Evolutionary conservation across 2,888 invertebrate species (phyloP).

Genomic region (Nycteola revayana): DNA sequence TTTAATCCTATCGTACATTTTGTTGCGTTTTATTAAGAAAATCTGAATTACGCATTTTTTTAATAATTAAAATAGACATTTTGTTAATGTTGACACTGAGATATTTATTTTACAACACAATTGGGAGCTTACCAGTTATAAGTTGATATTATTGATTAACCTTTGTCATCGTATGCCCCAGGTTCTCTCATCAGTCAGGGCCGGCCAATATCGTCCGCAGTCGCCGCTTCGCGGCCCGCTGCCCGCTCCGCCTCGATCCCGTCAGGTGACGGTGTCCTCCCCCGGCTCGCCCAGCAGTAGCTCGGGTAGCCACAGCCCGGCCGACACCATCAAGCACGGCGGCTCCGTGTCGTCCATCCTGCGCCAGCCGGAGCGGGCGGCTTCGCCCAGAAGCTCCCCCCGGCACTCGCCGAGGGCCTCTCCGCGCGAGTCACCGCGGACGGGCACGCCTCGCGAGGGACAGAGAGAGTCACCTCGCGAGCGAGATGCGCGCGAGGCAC

Average conservation of each 20-base stretch:
- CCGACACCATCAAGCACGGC: slow-evolving; percentile 87
- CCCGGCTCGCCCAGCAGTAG: slow-evolving; percentile 94
- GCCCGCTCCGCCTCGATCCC: slow-evolving; percentile 77
- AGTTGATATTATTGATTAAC: no score
- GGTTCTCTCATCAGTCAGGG: slow-evolving; percentile 88
- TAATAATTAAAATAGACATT: no score
- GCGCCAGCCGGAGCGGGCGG: slow-evolving; percentile 66
- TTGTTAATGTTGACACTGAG: no score
- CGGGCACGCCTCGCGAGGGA: slow-evolving; percentile 50
- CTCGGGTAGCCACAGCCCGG: slow-evolving; percentile 91
- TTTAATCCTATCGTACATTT: no score
- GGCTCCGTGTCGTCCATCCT: slow-evolving; percentile 74
- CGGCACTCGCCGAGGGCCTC: slow-evolving; percentile 53
- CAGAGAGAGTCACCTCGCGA: slow-evolving; percentile 60
- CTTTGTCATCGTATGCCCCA: slow-evolving; percentile 48
- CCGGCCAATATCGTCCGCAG: slow-evolving; percentile 87
- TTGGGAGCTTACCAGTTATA: no score
- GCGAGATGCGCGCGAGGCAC: slow-evolving; percentile 51
- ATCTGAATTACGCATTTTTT: no score
- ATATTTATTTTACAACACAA: no score
- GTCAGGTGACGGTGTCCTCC: slow-evolving; percentile 81
- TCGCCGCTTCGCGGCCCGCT: slow-evolving; percentile 84
- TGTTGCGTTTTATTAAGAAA: no score
- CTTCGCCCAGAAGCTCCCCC: no score
- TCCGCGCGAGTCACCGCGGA: slow-evolving; percentile 66